phyloP scores from a whole-genome alignment of 2,797 vertebrate species.

The Ceyx erithaca region DNA sequence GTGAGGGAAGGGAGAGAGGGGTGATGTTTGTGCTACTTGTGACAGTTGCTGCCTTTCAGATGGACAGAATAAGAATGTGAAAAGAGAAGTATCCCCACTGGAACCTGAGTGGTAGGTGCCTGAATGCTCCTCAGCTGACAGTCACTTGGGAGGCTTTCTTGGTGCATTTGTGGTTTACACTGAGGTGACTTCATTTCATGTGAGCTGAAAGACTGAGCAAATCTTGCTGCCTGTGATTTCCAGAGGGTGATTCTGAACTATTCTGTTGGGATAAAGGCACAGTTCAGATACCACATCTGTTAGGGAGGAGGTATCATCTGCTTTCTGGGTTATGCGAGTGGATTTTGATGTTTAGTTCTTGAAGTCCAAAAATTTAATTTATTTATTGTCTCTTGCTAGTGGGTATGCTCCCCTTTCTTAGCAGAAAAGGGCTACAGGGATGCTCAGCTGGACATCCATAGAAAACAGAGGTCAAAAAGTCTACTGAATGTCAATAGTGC shows the following conservation, averaged over 20 bases:
- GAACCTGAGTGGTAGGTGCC: not conserved
- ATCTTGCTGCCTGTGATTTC: not conserved
- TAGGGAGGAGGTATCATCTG: not conserved
- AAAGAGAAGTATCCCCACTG: not conserved
- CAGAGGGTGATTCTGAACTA: not conserved
- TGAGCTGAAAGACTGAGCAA: not conserved
- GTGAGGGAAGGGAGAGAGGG: not conserved
- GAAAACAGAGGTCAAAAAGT: not conserved
- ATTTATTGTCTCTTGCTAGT: not conserved
- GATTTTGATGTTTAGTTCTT: not conserved
- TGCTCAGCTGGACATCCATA: not conserved
- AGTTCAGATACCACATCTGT: not conserved
- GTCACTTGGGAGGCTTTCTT: not conserved
- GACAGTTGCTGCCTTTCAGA: not conserved
- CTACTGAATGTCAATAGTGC: slow-evolving; percentile 8
- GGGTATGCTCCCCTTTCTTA: not conserved
- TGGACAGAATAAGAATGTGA: not conserved
- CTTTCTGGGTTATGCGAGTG: not conserved
- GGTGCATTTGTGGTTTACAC: not conserved
- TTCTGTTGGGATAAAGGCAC: not conserved
- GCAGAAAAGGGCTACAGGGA: not conserved
- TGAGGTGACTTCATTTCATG: not conserved
- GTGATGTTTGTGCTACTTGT: not conserved
- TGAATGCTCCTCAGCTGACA: not conserved
- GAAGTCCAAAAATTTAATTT: not conserved